Evolutionary conservation across 2,888 invertebrate genomes (phyloP).

Genomic region (Altica lythri): DNA sequence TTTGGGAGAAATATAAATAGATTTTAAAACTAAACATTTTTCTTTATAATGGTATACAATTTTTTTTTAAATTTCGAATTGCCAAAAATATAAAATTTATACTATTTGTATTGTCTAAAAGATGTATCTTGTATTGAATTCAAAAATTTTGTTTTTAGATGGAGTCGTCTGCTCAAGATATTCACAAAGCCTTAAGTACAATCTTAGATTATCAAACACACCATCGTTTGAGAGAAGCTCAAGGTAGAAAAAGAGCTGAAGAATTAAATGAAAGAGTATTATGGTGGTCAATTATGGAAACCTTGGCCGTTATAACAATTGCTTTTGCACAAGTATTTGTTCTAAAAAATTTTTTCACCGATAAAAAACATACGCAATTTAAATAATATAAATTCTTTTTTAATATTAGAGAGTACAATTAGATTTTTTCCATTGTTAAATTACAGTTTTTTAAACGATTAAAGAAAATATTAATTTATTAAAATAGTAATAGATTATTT

Average conservation of each 20-base stretch:
- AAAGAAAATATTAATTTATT: too few relatives aligned
- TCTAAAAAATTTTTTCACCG: conserved; percentile 89
- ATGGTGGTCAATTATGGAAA: conserved; percentile 91
- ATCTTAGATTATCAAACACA: conserved; percentile 97
- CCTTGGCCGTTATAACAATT: conserved; percentile 80
- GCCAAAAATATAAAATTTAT: too few relatives aligned
- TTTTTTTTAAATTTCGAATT: too few relatives aligned
- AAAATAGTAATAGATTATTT: too few relatives aligned
- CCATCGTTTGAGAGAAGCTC: conserved; percentile 91
- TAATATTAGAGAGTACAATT: too few relatives aligned
- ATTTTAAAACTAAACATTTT: too few relatives aligned
- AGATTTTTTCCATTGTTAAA: too few relatives aligned
- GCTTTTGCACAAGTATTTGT: conserved; percentile 91
- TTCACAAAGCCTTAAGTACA: conserved; percentile 85
- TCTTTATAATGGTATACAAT: too few relatives aligned
- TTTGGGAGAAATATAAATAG: too few relatives aligned
- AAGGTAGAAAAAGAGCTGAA: conserved; percentile 94
- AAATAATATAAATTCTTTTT: conserved; percentile 22
- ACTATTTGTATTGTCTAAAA: too few relatives aligned
- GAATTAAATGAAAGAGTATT: conserved; percentile 93
- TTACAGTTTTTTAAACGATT: too few relatives aligned
- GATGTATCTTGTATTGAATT: too few relatives aligned
- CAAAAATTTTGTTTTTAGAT: conserved; percentile 65
- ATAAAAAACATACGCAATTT: conserved; percentile 62
- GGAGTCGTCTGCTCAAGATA: conserved; percentile 88